Conservation (phyloP, 1,140 invertebrate genomes). For the Drosophila parvula region DNA sequence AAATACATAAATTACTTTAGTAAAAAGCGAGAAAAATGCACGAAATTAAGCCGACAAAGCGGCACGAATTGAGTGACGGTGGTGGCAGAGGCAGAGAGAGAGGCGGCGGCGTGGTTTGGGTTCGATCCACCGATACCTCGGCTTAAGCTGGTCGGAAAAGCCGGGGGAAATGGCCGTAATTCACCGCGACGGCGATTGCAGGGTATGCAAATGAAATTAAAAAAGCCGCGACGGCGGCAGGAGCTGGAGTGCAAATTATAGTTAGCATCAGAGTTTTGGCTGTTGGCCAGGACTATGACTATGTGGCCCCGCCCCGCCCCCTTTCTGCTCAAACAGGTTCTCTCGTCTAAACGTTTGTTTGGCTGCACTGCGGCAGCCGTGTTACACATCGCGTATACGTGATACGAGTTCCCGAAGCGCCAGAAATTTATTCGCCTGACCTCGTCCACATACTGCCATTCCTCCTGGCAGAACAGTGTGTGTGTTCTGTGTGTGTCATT, state of each 20-base stretch:
- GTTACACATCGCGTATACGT: slow-evolving; percentile 56
- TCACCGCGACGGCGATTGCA: slow-evolving; percentile 5
- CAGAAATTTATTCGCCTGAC: slow-evolving; percentile 49
- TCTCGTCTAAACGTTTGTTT: slow-evolving; percentile 52
- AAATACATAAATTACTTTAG: slow-evolving; percentile 47
- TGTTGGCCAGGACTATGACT: slow-evolving; percentile 31
- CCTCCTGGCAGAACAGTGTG: slow-evolving; percentile 5
- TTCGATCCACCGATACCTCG: slow-evolving; percentile 8
- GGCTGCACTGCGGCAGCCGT: slow-evolving; percentile 55
- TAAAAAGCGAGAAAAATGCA: slow-evolving; percentile 24
- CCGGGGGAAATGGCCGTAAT: background rate
- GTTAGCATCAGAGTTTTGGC: slow-evolving; percentile 52
- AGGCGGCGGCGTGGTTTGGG: background rate
- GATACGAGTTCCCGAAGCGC: slow-evolving; percentile 47
- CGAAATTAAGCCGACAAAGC: slow-evolving; percentile 47
- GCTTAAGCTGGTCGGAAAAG: background rate
- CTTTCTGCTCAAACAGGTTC: slow-evolving; percentile 3
- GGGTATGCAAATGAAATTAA: slow-evolving; percentile 52
- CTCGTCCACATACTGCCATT: slow-evolving; percentile 9
- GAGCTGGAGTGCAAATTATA: slow-evolving; percentile 49
- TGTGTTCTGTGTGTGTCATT: slow-evolving; percentile 3
- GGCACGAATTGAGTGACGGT: slow-evolving; percentile 25
- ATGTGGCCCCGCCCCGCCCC: background rate
- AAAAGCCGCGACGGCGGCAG: slow-evolving; percentile 17
- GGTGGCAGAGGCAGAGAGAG: background rate